Evolutionary conservation across 2,888 invertebrate species (phyloP).

Genomic region (Portevinia maculata): DNA sequence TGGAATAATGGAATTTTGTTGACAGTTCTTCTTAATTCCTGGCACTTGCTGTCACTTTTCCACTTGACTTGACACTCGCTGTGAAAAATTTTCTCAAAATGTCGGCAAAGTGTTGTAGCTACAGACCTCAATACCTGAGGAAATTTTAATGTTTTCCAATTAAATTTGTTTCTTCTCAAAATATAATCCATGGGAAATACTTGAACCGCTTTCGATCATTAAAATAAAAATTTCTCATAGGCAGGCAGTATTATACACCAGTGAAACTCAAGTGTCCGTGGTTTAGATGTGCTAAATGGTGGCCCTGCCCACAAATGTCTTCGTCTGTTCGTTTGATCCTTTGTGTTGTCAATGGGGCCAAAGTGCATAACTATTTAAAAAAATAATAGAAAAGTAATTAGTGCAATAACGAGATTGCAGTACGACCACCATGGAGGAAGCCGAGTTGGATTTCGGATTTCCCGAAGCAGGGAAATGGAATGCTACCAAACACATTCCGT

Average conservation of each 20-base stretch:
- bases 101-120: conserved; percentile 54
- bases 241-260: not conserved
- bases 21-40: conserved; percentile 1
- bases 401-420: conserved; percentile 19
- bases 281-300: conserved; percentile 29
- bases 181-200: conserved; percentile 23
- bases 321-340: conserved; percentile 17
- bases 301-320: conserved; percentile 65
- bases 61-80: conserved; percentile 49
- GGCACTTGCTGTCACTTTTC: conserved; percentile 10
- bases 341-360: conserved; percentile 49
- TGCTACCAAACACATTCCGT: conserved; percentile 85
- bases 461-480: conserved; percentile 85
- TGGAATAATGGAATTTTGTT: conserved; percentile 23
- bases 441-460: conserved; percentile 79
- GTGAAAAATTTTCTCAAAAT: conserved; percentile 71
- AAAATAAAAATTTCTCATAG: not conserved
- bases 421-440: conserved; percentile 76
- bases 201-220: not conserved
- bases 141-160: conserved; percentile 17
- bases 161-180: conserved; percentile 16
- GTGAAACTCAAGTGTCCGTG: conserved; percentile 29
- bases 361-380: conserved; percentile 23
- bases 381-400: conserved; percentile 11
- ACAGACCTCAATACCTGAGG: conserved; percentile 38